Base-by-base conservation (phyloP, 2,888 invertebrate species). In the Eupithecia pulchellata region DNA sequence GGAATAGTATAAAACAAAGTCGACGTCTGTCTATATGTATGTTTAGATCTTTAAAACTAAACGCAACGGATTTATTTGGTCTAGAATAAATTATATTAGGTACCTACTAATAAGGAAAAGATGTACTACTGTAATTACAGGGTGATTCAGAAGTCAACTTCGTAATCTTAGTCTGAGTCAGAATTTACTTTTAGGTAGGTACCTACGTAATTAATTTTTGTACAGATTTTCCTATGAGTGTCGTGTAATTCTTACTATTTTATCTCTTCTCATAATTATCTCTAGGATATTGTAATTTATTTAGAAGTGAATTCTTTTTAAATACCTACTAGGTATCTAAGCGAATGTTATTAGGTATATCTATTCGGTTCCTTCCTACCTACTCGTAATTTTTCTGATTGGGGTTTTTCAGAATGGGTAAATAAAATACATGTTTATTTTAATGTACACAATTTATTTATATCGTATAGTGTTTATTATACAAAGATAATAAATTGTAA, bases 401-500 rank as follows among this genome's bases (percentile, higher is more conserved):
- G 1, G 25, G 52, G 20, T 25, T 52, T 52, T 52, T 52, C 52
- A 25, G 8, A 36, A 29, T 29, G 57, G 66, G 72, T 75, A 84
- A 92, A 91, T 91, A 81, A 93, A 93, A 93, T 86, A 73, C 86
- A 79, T 79, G 20, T 75, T 81, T 89, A 86, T 90, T 92, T 86
- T 91, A 47, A 47, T 91, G 91, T 94, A 93, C 93, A 93, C 93
- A 93, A 93, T 94, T 93, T 94, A 94, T 94, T 94, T 76, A 89
- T 93, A 94, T 93, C 93, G 92, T 91, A 92, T 91, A 90, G 89
- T 84, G 84, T 91, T 89, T 91, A 90, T 92, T 91, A 92, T 94
- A 93, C 93, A 94, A 93, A 93, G 92, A 89, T 92, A 91, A 92
- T 93, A 94, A 93, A 93, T 92, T 93, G 93, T 93, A 93, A 92